Evolutionary conservation across 2,888 invertebrate genomes (phyloP), one percentile per base, ranked within the genome.

Genomic region (Leptodirus hochenwartii): DNA sequence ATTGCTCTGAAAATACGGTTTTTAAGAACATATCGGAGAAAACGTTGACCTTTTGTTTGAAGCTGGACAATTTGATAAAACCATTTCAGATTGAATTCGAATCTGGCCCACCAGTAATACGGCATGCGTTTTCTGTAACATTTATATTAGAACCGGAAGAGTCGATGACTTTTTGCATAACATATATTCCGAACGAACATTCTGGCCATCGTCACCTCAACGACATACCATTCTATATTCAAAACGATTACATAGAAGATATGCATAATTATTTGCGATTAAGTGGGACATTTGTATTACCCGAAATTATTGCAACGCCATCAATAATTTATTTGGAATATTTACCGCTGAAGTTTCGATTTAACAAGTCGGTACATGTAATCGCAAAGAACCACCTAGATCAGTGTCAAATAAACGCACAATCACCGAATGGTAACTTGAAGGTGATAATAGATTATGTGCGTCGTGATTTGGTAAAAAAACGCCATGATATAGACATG

Each of bases 241-340:
- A 30, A 22, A 34, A 36, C 20, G 38, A 38, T 16, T 22, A 25
- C 13, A 16, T 17, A 10, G 25, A 36, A 15, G 36, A 36, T 15
- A 22, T 33, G 23, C 38, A 38, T 15, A 38, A 38, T 27, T 34
- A 31, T 17, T 31, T 36, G 14, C 22, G 31, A 11, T 30, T 38
- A 12, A 30, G 23, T 3, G 38, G 34, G 6, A 20, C n/a, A 20
- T 20, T n/a, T 20, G 6, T 8, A 8, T n/a, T n/a, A 8, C 20
- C 20, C 8, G n/a, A 8, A n/a, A 20, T 20, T 20, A 6, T 8
- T 8, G 20, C 20, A 20, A 20, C 6, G 6, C 8, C n/a, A 8
- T 8, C 6, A 20, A 20, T 8, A n/a, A 20, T 20, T n/a, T 20
- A 8, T 20, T 20, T 20, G 6, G 8, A 8, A 20, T n/a, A 6